phyloP scores from a whole-genome alignment of 2,113 vertebrate genomes.

The Marmota monax region DNA sequence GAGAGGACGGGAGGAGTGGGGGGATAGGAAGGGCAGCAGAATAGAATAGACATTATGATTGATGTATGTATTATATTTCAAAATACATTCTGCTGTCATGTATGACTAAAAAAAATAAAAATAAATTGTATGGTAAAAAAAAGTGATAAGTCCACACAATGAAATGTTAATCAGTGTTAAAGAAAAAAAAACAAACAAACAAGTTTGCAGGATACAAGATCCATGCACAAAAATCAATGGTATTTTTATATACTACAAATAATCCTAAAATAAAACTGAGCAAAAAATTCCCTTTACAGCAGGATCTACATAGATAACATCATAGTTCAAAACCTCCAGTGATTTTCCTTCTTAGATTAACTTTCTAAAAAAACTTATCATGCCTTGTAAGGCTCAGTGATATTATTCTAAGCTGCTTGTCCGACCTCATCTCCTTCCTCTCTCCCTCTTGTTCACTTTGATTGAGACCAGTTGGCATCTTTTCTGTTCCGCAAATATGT shows the following conservation, averaged over 20 bases:
- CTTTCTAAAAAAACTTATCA: background rate
- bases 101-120: too few species aligned
- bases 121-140: background rate
- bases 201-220: background rate
- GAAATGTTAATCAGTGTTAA: background rate
- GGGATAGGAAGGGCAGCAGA: too few species aligned
- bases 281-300: background rate
- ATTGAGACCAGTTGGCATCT: background rate
- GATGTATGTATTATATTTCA: too few species aligned
- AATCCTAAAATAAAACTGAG: slow-evolving; percentile 38
- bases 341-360: background rate
- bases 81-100: too few species aligned
- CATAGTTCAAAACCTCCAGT: background rate
- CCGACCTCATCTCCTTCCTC: background rate
- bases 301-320: background rate
- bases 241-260: background rate
- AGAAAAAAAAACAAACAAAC: background rate
- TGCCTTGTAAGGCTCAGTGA: background rate
- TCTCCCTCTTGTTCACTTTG: background rate
- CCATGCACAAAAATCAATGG: background rate
- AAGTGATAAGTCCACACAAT: background rate
- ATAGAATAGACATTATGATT: too few species aligned
- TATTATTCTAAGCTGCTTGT: background rate
- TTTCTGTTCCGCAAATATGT: background rate
- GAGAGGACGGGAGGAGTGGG: too few species aligned